Conservation (phyloP, 2,797 vertebrate genomes). For the Paguma larvata region DNA sequence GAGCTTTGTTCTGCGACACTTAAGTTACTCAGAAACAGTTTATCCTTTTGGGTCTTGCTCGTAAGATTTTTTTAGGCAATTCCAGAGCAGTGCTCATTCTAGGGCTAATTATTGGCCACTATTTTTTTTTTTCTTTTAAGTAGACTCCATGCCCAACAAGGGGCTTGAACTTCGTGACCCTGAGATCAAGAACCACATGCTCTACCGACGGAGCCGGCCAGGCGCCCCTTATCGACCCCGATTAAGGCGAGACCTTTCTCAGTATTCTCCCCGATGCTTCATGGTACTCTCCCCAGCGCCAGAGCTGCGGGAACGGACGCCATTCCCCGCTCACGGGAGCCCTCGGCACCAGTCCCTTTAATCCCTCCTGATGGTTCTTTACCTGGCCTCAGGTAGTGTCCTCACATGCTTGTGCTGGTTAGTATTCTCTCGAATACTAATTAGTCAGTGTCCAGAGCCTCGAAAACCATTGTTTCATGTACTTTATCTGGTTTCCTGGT, state of each 20-base stretch:
- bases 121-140: too few relatives aligned
- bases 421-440: background rate
- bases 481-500: background rate
- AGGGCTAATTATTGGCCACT: background rate
- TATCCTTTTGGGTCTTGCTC: background rate
- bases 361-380: background rate
- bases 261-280: background rate
- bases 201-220: too few relatives aligned
- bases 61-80: background rate
- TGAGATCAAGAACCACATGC: too few relatives aligned
- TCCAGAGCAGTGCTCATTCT: background rate
- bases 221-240: background rate
- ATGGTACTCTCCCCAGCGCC: background rate
- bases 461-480: background rate
- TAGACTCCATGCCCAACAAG: too few relatives aligned
- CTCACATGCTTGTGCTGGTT: background rate
- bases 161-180: too few relatives aligned
- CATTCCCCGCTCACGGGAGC: background rate
- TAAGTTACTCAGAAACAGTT: conserved; percentile 11
- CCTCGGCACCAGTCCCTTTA: background rate
- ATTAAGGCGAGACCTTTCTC: background rate
- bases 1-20: conserved; percentile 20
- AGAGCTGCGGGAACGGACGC: background rate
- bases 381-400: background rate
- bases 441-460: background rate